Evolutionary conservation across 2,113 vertebrate genomes (phyloP), one percentile per base, ranked within the genome.

Genomic region (Sceloporus tristichus): DNA sequence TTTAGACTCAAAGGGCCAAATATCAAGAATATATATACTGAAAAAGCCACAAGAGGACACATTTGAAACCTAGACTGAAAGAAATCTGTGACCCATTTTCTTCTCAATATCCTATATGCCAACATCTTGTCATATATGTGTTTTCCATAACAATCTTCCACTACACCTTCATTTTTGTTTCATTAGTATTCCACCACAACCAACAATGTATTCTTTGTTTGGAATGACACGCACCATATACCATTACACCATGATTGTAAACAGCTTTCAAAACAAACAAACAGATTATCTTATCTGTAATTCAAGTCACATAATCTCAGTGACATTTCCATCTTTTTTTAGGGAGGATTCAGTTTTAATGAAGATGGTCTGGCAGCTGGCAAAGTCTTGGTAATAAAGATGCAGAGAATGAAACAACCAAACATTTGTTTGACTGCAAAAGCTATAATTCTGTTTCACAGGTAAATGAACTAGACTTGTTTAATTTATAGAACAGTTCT

Each of bases 1-100:
- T 97, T 96, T 96, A 84, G 80, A 92, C 94, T 94, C 94, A 93
- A 95, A 96, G 85, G 85, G 92, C 74, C 94, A 88, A 95, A 94
- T 83, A 13, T 90, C 42, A 93, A 85, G 89, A 94, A 95, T 85
- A 87, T 90, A 93, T 87, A n/a, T 75, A 38, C 54, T 23, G 27
- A 78, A 87, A 87, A 62, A 38, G 2, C 42, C 9, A 79, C 13
- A 38, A 68, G 6, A 88, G 77, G 84, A 92, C 53, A 85, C 90
- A 84, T 13, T 74, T 92, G 29, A 90, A 92, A 81, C 89, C 40
- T 86, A 62, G 88, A 73, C 7, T 14, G 1, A 87, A 86, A n/a
- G 82, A 94, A 91, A 86, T 13, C 29, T 71, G 73, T 62, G 54
- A 59, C 0, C 70, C 74, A 42, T 89, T 88, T 82, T 90, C n/a